Conservation (phyloP, 2,888 invertebrate genomes). For the Penaeus monodon region DNA sequence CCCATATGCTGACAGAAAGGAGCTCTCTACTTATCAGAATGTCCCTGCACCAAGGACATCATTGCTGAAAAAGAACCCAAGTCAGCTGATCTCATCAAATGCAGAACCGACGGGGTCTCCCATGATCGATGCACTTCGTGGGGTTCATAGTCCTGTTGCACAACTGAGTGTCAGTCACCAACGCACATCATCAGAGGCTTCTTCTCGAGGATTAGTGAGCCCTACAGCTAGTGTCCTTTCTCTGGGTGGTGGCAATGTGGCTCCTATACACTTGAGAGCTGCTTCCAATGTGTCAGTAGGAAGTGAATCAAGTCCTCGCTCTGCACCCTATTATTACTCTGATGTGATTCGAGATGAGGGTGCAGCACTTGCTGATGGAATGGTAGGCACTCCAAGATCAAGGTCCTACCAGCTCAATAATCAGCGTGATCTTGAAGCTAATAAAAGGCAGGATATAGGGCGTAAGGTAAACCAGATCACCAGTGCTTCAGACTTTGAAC, state of each 20-base stretch:
- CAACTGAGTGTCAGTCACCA: constrained; percentile 52
- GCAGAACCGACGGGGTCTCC: constrained; percentile 49
- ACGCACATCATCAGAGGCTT: constrained; percentile 52
- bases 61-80: constrained; percentile 30
- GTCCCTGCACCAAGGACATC: constrained; percentile 49
- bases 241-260: constrained; percentile 26
- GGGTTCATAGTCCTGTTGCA: constrained; percentile 47
- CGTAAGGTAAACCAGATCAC: constrained; percentile 65
- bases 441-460: constrained; percentile 65
- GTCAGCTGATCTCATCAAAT: constrained; percentile 22
- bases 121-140: constrained; percentile 56
- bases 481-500: constrained; percentile 54
- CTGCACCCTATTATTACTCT: constrained; percentile 65
- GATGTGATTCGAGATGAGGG: constrained; percentile 63
- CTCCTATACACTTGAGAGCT: constrained; percentile 51
- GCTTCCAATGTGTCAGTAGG: constrained; percentile 60
- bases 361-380: constrained; percentile 38
- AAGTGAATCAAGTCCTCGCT: constrained; percentile 63
- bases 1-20: constrained; percentile 47
- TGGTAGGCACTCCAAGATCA: constrained; percentile 51
- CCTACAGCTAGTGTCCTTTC: constrained; percentile 56
- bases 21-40: constrained; percentile 42
- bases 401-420: constrained; percentile 64
- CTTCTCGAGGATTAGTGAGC: constrained; percentile 53
- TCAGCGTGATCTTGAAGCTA: constrained; percentile 64